phyloP scores from a whole-genome alignment of 2,888 invertebrate genomes.

The Hydrotaea cyrtoneurina region DNA sequence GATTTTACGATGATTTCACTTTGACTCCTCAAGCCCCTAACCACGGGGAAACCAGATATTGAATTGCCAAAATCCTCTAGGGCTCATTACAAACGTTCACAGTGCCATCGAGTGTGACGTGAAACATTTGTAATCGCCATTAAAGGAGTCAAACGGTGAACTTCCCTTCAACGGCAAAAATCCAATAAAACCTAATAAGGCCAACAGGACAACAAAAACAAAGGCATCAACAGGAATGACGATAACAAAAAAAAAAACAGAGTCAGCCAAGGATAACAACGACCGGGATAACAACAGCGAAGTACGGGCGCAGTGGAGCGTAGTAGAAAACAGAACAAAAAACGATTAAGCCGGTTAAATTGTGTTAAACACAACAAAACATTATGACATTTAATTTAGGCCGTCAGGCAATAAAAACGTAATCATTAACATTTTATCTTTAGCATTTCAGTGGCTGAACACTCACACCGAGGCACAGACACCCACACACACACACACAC shows the following conservation, averaged over 20 bases:
- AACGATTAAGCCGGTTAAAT: slow-evolving; percentile 39
- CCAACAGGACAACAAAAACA: not conserved
- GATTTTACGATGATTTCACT: too few relatives aligned
- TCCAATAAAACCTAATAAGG: slow-evolving; percentile 19
- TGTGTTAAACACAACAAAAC: slow-evolving; percentile 41
- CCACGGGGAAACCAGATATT: too few relatives aligned
- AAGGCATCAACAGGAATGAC: not conserved
- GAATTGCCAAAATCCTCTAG: too few relatives aligned
- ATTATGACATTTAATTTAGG: slow-evolving; percentile 54
- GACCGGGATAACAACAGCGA: not conserved
- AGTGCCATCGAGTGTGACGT: too few relatives aligned
- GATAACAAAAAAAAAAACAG: not conserved
- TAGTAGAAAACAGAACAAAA: not conserved
- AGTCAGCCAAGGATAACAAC: not conserved
- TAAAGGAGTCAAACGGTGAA: not conserved
- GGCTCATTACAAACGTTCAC: too few relatives aligned
- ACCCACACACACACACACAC: not conserved
- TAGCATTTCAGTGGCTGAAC: slow-evolving; percentile 10
- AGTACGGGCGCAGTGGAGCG: too few relatives aligned
- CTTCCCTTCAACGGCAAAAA: not conserved
- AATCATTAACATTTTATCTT: slow-evolving; percentile 43
- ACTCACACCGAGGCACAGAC: slow-evolving; percentile 4
- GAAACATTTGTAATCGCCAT: too few relatives aligned
- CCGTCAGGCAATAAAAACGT: slow-evolving; percentile 50
- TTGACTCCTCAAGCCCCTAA: too few relatives aligned